Evolutionary conservation across 1,140 invertebrate species (phyloP).

Genomic region (Drosophila chauvacae): DNA sequence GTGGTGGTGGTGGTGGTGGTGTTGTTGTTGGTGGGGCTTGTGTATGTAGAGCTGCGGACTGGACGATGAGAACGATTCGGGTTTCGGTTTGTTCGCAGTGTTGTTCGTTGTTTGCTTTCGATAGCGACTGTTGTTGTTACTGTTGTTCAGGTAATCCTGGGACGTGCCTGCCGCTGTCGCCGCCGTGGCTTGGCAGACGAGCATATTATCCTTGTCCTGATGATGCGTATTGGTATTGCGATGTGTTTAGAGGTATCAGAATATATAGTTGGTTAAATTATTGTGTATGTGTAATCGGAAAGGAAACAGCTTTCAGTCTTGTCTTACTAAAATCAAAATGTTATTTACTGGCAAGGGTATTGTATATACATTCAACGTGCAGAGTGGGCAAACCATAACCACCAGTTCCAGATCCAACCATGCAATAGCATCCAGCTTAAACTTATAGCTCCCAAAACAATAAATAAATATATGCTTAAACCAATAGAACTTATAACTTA

Average conservation of each 20-base stretch:
- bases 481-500: slow-evolving; percentile 17
- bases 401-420: slow-evolving; percentile 17
- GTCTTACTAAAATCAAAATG: slow-evolving; percentile 39
- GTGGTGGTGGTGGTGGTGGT: slow-evolving; percentile 65
- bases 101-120: slow-evolving; percentile 77
- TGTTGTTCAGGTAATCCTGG: slow-evolving; percentile 73
- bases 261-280: slow-evolving; percentile 39
- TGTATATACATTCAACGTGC: slow-evolving; percentile 58
- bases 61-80: slow-evolving; percentile 78
- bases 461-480: slow-evolving; percentile 21
- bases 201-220: slow-evolving; percentile 70
- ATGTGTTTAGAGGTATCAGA: slow-evolving; percentile 57
- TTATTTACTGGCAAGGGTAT: slow-evolving; percentile 56
- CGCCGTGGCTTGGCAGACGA: slow-evolving; percentile 39
- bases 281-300: slow-evolving; percentile 16
- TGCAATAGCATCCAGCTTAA: slow-evolving; percentile 35
- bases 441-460: not conserved
- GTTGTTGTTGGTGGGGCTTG: slow-evolving; percentile 57
- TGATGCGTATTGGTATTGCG: slow-evolving; percentile 16
- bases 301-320: slow-evolving; percentile 46
- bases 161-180: slow-evolving; percentile 36
- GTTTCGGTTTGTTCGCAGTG: slow-evolving; percentile 50
- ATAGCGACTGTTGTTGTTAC: slow-evolving; percentile 79
- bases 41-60: slow-evolving; percentile 79
- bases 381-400: slow-evolving; percentile 48